Conservation (phyloP, 2,113 vertebrate species). For the Upupa epops region DNA sequence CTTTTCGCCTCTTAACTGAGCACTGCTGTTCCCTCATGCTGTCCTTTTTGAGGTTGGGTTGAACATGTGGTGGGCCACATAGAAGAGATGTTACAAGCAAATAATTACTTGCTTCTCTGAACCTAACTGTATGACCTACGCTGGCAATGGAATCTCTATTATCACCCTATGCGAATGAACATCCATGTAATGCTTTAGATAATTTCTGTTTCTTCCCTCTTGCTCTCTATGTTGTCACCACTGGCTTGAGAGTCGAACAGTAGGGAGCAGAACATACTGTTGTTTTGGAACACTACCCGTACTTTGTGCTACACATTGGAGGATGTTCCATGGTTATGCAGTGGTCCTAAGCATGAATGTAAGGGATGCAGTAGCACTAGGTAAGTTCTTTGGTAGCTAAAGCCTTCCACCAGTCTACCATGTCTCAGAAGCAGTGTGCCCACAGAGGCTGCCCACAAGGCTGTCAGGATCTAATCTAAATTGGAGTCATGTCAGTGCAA, state of each 20-base stretch:
- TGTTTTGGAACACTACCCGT: background rate
- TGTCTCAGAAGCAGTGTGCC: background rate
- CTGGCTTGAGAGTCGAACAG: rapidly evolving
- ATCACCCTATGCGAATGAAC: background rate
- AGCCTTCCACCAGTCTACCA: background rate
- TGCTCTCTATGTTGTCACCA: background rate
- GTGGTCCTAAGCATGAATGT: background rate
- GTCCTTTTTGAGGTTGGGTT: background rate
- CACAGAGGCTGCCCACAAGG: rapidly evolving
- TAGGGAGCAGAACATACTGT: too few relatives aligned
- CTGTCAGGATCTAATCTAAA: background rate
- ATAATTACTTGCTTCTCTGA: background rate
- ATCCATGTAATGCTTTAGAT: background rate
- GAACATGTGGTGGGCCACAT: background rate
- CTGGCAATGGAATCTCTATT: background rate
- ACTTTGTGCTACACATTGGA: background rate
- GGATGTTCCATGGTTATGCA: background rate
- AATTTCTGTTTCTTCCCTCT: background rate
- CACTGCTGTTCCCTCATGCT: background rate
- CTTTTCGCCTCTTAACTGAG: background rate
- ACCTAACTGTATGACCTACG: background rate
- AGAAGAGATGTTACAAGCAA: background rate
- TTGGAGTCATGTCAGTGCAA: background rate
- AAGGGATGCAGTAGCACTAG: background rate
- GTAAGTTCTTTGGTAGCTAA: background rate